Conservation (phyloP, 2,113 vertebrate genomes). For the Tyto alba region DNA sequence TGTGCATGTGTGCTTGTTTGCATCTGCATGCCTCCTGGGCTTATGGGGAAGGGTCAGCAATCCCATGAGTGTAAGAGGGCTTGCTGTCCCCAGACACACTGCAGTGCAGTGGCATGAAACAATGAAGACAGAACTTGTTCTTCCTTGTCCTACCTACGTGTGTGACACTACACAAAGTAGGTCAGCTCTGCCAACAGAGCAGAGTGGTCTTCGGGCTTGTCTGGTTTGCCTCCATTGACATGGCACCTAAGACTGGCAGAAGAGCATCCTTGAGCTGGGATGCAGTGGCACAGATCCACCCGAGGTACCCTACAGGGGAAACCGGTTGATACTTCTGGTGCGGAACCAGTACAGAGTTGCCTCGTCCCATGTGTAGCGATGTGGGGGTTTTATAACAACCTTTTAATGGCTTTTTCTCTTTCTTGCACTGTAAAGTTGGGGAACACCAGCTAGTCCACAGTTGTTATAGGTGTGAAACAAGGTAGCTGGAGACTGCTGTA, state of each 20-base stretch:
- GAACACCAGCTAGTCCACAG: background rate
- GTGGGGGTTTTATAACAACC: background rate
- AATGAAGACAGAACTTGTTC: background rate
- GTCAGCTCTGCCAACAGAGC: background rate
- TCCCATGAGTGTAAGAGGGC: background rate
- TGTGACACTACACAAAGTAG: background rate
- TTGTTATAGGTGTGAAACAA: background rate
- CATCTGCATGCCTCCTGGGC: background rate
- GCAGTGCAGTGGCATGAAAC: background rate
- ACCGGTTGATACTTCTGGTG: background rate
- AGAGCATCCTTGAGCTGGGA: background rate
- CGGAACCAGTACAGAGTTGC: background rate
- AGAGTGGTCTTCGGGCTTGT: background rate
- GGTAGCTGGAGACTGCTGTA: background rate
- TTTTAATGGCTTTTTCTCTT: background rate
- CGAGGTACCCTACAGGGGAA: fast-evolving
- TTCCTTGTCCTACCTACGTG: background rate
- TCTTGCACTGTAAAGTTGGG: background rate
- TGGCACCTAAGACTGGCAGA: no score
- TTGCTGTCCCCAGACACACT: background rate
- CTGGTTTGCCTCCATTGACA: background rate
- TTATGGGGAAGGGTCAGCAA: background rate
- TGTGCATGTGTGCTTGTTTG: background rate
- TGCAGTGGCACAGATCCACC: background rate
- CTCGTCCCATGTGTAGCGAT: fast-evolving